phyloP scores from a whole-genome alignment of 2,113 vertebrate genomes.

The Nyctereutes procyonoides region DNA sequence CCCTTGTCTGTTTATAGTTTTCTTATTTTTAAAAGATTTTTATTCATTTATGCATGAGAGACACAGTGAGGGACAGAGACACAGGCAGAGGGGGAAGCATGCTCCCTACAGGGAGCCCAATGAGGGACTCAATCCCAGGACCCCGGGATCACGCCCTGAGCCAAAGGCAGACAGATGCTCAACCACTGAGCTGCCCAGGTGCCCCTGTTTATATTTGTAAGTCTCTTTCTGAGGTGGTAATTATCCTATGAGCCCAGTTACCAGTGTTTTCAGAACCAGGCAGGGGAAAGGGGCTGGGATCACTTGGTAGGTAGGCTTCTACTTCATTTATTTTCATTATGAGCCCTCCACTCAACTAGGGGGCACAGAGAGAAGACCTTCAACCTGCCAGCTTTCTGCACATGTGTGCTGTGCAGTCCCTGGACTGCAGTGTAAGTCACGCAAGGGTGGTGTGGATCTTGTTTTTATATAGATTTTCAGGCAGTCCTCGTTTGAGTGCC shows the following conservation, averaged over 20 bases:
- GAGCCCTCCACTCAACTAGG: not conserved
- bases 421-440: fast-evolving
- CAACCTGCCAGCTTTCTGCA: not conserved
- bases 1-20: not conserved
- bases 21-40: no score
- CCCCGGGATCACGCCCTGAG: no score
- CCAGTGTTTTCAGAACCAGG: not conserved
- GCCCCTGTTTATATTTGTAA: not conserved
- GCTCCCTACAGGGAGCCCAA: no score
- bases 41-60: no score
- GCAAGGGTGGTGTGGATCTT: not conserved
- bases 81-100: no score
- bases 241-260: not conserved
- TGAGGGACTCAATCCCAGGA: no score
- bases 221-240: not conserved
- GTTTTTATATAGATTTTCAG: not conserved
- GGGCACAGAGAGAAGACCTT: not conserved
- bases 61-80: no score
- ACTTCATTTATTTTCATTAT: not conserved
- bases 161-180: no score
- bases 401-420: no score
- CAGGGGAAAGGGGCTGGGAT: not conserved
- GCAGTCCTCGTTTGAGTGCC: not conserved
- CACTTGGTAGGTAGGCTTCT: not conserved
- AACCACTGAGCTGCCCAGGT: no score